Percentiles rank a stretch among this genome's conserved stretches.
Conservation (phyloP, 2,113 vertebrate species). For the Grallaria varia region DNA sequence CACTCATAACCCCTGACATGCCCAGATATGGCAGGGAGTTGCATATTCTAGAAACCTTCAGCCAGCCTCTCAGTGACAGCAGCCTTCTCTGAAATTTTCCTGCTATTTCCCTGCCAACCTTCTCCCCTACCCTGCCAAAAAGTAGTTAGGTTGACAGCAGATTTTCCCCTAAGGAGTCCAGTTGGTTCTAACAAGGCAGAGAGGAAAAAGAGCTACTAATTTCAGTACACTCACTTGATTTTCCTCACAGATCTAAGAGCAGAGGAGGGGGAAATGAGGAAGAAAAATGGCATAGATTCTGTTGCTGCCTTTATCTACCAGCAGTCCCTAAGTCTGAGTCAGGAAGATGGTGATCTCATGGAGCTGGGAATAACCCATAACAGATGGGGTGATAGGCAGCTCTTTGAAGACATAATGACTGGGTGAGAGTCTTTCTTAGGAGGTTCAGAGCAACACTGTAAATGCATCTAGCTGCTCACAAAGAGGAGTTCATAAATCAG, state of each 20-base stretch:
- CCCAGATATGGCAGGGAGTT: not conserved
- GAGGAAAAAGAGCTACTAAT: not conserved
- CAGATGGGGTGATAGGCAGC: not conserved
- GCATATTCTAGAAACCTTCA: not conserved
- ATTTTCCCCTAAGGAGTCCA: not conserved
- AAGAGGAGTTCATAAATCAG: not conserved
- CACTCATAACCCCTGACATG: not conserved
- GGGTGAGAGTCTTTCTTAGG: not conserved
- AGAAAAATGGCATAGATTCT: not conserved
- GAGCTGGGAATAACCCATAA: not conserved
- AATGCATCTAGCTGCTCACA: not conserved
- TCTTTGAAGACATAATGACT: not conserved
- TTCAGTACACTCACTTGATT: not conserved
- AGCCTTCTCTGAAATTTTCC: not conserved
- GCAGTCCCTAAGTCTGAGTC: not conserved
- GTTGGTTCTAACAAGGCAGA: not conserved
- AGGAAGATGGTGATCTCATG: not conserved
- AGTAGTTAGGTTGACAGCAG: not conserved
- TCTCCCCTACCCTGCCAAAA: not conserved
- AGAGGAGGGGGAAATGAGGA: not conserved
- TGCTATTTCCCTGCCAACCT: not conserved
- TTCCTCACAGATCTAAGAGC: not conserved
- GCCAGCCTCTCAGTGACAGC: not conserved
- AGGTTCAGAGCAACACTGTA: not conserved
- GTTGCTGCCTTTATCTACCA: not conserved